Percentiles rank a stretch among this genome's conserved stretches.
Evolutionary conservation across 2,797 vertebrate genomes (phyloP).

Genomic region (Psittacula echo): DNA sequence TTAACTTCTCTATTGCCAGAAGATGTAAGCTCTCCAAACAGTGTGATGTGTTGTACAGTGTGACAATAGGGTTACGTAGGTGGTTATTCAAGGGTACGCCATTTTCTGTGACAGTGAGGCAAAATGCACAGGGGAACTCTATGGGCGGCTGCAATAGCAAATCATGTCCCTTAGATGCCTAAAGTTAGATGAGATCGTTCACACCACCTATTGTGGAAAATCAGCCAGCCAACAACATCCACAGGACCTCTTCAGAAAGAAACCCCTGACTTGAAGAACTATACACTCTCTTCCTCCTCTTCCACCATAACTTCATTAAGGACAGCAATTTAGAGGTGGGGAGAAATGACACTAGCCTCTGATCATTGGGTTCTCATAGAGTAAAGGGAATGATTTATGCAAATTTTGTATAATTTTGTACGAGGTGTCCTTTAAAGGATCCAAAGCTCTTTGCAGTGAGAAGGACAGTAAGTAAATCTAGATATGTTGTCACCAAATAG

Average conservation of each 20-base stretch:
- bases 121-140: not conserved
- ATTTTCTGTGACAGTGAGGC: not conserved
- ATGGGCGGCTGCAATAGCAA: not conserved
- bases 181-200: not conserved
- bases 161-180: not conserved
- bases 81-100: not conserved
- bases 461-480: not conserved
- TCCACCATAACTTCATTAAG: not conserved
- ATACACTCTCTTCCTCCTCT: not conserved
- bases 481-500: not conserved
- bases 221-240: not conserved
- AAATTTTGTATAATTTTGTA: not conserved
- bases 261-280: not conserved
- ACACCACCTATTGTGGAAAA: not conserved
- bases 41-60: not conserved
- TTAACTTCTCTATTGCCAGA: not conserved
- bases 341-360: not conserved
- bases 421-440: not conserved
- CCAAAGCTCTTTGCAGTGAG: not conserved
- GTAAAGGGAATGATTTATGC: not conserved
- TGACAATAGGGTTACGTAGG: not conserved
- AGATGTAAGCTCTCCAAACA: not conserved
- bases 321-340: not conserved
- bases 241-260: not conserved
- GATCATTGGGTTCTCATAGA: not conserved